Evolutionary conservation across 2,888 invertebrate genomes (phyloP), one percentile per base, ranked within the genome.

Genomic region (Sipha maydis): DNA sequence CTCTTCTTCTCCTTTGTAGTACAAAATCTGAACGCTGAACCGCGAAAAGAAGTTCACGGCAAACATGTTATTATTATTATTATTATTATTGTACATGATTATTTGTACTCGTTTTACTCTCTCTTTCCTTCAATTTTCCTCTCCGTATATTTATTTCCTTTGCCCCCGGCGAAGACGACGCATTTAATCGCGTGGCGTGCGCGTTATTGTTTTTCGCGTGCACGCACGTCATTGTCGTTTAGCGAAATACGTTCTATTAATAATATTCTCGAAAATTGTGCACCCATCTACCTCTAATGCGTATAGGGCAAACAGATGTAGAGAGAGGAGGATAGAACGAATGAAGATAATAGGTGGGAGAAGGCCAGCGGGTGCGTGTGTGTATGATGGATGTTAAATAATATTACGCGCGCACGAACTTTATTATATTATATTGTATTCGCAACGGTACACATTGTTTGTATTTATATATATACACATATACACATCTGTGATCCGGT

Each of bases 381-480:
- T 5, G 48, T 48, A 73, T 83, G 83, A 83, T 83, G 83, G 83
- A 83, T 83, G 83, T 83, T 71, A 83, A 75, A 56, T 84, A 75
- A 75, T 75, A 84, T 84, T 84, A 84, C 67, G 67, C 67, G n/a
- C 67, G 67, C n/a, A 21, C 17, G 31, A 48, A 83, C 71, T 83
- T 71, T 83, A 71, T 82, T 82, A 21, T 82, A 31, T 25, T 69
- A 21, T 82, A 48, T 17, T 69, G 7, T 48, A 48, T 41, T 48
- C 69, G 21, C 21, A 41, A 48, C 69, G 3, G 17, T 54, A 67
- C 25, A 71, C 48, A 69, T n/a, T 38, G 48, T 48, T 7, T 41
- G 11, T 48, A 48, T 48, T 14, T 48, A 48, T 14, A 48, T 48
- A 14, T 48, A 48, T 48, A 9, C 9, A 48, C 9, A 9, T 48